Conservation (phyloP, 1,140 invertebrate species). For the Doryteuthis pealeii region DNA sequence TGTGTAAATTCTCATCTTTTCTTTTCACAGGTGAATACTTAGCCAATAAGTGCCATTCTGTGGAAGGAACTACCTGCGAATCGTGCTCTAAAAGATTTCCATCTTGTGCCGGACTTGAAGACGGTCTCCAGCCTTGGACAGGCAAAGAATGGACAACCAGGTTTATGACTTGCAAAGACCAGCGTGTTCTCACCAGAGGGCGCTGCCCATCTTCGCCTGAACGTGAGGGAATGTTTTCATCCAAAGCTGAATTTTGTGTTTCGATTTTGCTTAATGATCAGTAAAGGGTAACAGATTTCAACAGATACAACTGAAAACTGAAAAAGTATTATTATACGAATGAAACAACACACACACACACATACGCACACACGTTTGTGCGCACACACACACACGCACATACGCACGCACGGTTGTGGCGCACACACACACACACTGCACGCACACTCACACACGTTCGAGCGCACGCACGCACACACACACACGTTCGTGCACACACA, state of each 20-base stretch:
- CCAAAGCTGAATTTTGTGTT: not conserved
- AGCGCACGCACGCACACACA: too few species aligned
- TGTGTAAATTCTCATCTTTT: too few species aligned
- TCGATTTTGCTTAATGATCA: not conserved
- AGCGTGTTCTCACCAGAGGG: not conserved
- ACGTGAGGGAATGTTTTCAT: not conserved
- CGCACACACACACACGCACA: too few species aligned
- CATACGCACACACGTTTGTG: too few species aligned
- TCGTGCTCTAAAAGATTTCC: not conserved
- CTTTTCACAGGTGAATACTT: not conserved
- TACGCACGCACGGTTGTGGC: too few species aligned
- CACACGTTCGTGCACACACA: too few species aligned
- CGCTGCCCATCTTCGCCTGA: not conserved
- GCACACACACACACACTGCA: too few species aligned
- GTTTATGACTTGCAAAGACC: not conserved
- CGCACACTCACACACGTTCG: too few species aligned
- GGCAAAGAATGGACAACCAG: not conserved
- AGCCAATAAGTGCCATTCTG: not conserved
- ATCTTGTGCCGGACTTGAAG: not conserved
- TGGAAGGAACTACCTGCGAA: not conserved
- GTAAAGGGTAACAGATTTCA: too few species aligned
- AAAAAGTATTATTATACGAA: too few species aligned
- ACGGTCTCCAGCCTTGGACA: not conserved
- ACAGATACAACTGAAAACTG: too few species aligned
- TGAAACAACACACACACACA: too few species aligned